Evolutionary conservation across 2,888 invertebrate species (phyloP).

Genomic region (Helleia helle): DNA sequence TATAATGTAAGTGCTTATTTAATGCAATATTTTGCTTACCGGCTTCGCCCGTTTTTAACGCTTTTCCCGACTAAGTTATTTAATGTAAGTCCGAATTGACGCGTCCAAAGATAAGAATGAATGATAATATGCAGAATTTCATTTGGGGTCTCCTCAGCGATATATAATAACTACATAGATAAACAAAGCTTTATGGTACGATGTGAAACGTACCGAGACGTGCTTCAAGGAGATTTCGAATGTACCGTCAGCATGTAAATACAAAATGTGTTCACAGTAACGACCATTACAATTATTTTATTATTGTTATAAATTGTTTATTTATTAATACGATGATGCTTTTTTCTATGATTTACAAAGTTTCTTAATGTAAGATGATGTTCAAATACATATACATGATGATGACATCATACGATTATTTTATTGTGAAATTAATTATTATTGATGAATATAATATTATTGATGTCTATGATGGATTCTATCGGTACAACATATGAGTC

Average conservation of each 20-base stretch:
- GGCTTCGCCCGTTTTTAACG: too few species aligned
- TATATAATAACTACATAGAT: background rate
- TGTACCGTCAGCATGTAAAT: conserved; percentile 1
- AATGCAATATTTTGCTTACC: too few species aligned
- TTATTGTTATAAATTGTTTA: conserved; percentile 5
- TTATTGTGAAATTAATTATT: too few species aligned
- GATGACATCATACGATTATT: too few species aligned
- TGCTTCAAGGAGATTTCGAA: background rate
- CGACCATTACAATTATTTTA: background rate
- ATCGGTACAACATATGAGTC: too few species aligned
- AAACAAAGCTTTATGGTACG: conserved; percentile 1
- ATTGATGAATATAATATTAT: too few species aligned
- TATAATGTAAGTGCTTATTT: background rate
- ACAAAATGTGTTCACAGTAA: conserved; percentile 7
- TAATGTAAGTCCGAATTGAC: too few species aligned
- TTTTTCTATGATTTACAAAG: background rate
- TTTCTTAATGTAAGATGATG: background rate
- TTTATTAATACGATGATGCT: conserved; percentile 1
- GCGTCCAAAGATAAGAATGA: too few species aligned
- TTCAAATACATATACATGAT: background rate
- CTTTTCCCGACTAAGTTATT: too few species aligned
- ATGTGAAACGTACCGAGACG: background rate
- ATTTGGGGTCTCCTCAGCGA: conserved; percentile 7
- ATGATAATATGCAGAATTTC: conserved; percentile 7
- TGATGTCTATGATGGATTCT: too few species aligned